Percentiles rank a stretch among this genome's conserved stretches.
Conservation (phyloP, 2,888 invertebrate species). For the Eupeodes luniger region DNA sequence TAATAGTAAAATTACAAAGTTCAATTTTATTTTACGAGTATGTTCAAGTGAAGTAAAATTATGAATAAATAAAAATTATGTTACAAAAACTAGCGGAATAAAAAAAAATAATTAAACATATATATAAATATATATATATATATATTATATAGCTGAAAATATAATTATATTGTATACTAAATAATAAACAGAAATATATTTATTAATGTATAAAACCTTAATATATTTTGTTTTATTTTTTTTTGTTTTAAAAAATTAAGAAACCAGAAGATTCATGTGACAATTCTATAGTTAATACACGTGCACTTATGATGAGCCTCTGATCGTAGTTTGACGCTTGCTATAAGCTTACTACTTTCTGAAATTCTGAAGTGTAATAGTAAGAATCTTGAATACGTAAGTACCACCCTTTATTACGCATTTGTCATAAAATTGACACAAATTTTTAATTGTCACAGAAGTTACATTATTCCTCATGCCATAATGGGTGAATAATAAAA, state of each 20-base stretch:
- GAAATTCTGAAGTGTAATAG: too few species aligned
- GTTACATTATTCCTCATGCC: too few species aligned
- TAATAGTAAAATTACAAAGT: slow-evolving; percentile 24
- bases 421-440: too few species aligned
- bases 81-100: slow-evolving; percentile 55
- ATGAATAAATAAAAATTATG: neutral
- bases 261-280: too few species aligned
- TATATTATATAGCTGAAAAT: slow-evolving; percentile 73
- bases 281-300: too few species aligned
- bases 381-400: too few species aligned
- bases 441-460: too few species aligned
- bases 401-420: too few species aligned
- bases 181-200: slow-evolving; percentile 74
- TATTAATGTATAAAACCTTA: slow-evolving; percentile 70
- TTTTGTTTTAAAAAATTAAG: neutral
- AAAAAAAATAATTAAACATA: slow-evolving; percentile 56
- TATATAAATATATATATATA: slow-evolving; percentile 69
- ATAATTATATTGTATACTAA: slow-evolving; percentile 74
- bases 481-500: too few species aligned
- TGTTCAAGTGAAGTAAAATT: slow-evolving; percentile 46
- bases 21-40: slow-evolving; percentile 41
- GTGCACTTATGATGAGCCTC: too few species aligned
- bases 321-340: too few species aligned
- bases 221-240: slow-evolving; percentile 4
- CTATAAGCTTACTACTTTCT: too few species aligned